phyloP scores from a whole-genome alignment of 2,888 invertebrate species.

The Dorcus parallelipipedus region DNA sequence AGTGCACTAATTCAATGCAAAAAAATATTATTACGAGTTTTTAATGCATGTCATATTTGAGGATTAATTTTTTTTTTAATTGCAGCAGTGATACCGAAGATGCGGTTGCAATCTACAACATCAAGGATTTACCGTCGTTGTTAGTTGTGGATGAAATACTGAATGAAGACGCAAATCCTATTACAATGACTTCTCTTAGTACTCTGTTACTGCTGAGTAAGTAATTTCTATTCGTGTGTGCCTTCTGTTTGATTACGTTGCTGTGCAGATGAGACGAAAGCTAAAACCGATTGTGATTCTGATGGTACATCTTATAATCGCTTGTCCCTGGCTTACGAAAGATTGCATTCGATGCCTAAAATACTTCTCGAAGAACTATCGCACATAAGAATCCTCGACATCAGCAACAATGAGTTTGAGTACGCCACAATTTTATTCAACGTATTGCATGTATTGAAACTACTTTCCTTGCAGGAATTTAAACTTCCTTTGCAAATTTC shows the following conservation, averaged over 20 bases:
- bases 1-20: neutral
- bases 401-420: conserved; percentile 71
- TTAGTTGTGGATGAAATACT: conserved; percentile 31
- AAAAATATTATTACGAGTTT: too few species aligned
- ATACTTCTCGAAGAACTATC: conserved; percentile 62
- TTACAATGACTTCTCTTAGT: conserved; percentile 38
- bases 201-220: conserved; percentile 39
- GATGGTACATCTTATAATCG: conserved; percentile 53
- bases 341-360: conserved; percentile 61
- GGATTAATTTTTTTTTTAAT: neutral
- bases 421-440: conserved; percentile 41
- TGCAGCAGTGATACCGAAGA: conserved; percentile 20
- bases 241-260: conserved; percentile 1
- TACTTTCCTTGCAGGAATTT: conserved; percentile 59
- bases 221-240: conserved; percentile 16
- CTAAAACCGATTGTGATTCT: conserved; percentile 23
- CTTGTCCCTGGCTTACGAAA: conserved; percentile 69
- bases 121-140: conserved; percentile 33
- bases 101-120: conserved; percentile 33
- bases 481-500: conserved; percentile 69
- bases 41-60: too few species aligned
- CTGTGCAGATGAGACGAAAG: conserved; percentile 22
- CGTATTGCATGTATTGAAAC: neutral
- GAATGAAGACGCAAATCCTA: conserved; percentile 30
- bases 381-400: conserved; percentile 63